These are phyloP conservation scores for Ernsta delagoae DNA, from an alignment of 2,888 invertebrate genomes.

Conservation along the genomic window DNA sequence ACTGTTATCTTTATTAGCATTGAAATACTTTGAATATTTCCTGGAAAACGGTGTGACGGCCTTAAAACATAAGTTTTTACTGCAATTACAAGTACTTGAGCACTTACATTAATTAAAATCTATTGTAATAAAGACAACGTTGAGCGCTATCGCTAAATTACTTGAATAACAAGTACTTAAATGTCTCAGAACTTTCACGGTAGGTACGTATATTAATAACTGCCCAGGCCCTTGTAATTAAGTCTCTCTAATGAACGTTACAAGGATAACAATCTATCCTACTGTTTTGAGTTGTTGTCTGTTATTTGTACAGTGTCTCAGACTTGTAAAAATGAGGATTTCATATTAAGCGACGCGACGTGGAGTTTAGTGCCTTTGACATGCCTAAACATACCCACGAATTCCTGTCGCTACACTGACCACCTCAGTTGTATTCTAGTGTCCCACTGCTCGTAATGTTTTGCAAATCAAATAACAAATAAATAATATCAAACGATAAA, in stretches of 20 bases:
- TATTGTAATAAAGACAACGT: not conserved
- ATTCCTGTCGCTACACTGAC: too few relatives aligned
- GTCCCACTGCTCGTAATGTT: too few relatives aligned
- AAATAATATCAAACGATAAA: too few relatives aligned
- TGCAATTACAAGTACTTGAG: not conserved
- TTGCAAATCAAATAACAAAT: too few relatives aligned
- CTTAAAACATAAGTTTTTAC: not conserved
- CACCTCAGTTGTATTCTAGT: too few relatives aligned
- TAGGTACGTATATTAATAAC: not conserved
- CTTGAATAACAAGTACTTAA: not conserved
- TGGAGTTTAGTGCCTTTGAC: too few relatives aligned
- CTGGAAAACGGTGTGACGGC: too few relatives aligned
- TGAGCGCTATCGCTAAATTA: not conserved
- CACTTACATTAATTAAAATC: not conserved
- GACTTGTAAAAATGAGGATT: not conserved
- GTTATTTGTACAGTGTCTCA: not conserved
- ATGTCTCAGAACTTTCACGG: not conserved
- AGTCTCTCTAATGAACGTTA: slow-evolving; percentile 1
- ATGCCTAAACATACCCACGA: too few relatives aligned
- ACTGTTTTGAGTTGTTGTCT: not conserved
- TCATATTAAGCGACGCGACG: not conserved
- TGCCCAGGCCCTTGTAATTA: slow-evolving; percentile 2
- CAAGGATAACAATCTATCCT: not conserved
- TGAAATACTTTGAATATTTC: too few relatives aligned
- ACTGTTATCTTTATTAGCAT: too few relatives aligned